Conservation (phyloP, 2,797 vertebrate genomes). For the Alcedo atthis region DNA sequence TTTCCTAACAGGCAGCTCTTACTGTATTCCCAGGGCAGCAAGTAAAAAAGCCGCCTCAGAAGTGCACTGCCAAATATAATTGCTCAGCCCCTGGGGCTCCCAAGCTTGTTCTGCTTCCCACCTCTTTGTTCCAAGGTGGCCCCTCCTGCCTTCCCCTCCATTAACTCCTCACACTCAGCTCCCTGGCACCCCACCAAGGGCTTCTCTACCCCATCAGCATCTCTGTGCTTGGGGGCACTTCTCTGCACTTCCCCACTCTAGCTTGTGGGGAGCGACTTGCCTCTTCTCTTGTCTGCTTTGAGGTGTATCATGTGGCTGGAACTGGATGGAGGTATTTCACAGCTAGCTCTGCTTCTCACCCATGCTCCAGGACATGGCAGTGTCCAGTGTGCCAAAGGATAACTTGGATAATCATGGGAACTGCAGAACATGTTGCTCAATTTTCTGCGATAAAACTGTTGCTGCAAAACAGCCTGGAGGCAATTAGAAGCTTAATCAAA, state of each 20-base stretch:
- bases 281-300: not conserved
- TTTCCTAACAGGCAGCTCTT: conserved; percentile 68
- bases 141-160: conserved; percentile 53
- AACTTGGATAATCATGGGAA: conserved; percentile 16
- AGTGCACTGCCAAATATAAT: conserved; percentile 70
- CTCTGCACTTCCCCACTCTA: not conserved
- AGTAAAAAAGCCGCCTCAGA: conserved; percentile 55
- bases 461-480: conserved; percentile 28
- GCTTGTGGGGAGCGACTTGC: not conserved
- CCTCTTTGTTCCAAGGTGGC: conserved; percentile 75
- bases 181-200: not conserved
- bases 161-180: conserved; percentile 53
- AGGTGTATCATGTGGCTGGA: not conserved
- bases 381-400: not conserved
- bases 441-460: conserved; percentile 29
- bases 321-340: not conserved
- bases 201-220: not conserved
- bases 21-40: conserved; percentile 59
- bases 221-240: not conserved
- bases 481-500: conserved; percentile 43
- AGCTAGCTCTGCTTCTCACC: not conserved
- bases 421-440: conserved; percentile 35
- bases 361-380: not conserved
- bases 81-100: conserved; percentile 66
- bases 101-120: conserved; percentile 65